A percentile compares a stretch with the other conserved stretches of the same genome.
Evolutionary conservation across 2,888 invertebrate species (phyloP).

Genomic region (Drosophila siamana): DNA sequence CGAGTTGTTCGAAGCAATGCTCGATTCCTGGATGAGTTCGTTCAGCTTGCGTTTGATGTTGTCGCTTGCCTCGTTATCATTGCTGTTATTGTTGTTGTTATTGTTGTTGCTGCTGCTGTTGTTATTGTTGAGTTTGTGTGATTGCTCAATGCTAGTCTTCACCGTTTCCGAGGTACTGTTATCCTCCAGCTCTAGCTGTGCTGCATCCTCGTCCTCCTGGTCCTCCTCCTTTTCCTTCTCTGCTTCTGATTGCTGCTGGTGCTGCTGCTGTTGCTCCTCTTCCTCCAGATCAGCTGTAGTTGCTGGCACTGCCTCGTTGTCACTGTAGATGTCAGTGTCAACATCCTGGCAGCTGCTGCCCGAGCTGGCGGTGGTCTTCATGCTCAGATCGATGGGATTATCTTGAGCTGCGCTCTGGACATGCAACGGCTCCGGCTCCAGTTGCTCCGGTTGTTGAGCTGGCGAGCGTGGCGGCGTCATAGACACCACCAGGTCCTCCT

Average conservation of each 20-base stretch:
- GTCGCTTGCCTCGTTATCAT: slow-evolving; percentile 58
- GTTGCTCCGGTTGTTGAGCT: slow-evolving; percentile 66
- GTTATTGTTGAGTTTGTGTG: slow-evolving; percentile 37
- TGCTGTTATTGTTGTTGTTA: slow-evolving; percentile 55
- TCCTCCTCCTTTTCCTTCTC: slow-evolving; percentile 1
- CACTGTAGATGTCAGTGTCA: slow-evolving; percentile 65
- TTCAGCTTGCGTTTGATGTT: slow-evolving; percentile 64
- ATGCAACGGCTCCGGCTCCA: slow-evolving; percentile 59
- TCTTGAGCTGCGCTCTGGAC: slow-evolving; percentile 86
- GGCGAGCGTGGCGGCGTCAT: slow-evolving; percentile 87
- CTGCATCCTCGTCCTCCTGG: background rate
- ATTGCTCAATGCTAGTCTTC: slow-evolving; percentile 54
- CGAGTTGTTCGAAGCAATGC: slow-evolving; percentile 14
- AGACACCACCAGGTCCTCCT: slow-evolving; percentile 86
- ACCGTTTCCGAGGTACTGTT: slow-evolving; percentile 46
- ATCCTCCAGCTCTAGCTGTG: slow-evolving; percentile 34
- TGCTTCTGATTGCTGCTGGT: background rate
- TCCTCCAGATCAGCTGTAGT: no score
- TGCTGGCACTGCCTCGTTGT: slow-evolving; percentile 43
- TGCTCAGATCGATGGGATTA: slow-evolving; percentile 92
- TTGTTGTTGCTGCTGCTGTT: slow-evolving; percentile 51
- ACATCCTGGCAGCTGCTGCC: slow-evolving; percentile 71
- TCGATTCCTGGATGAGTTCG: slow-evolving; percentile 58
- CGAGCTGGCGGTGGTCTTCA: slow-evolving; percentile 88
- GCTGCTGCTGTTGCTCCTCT: background rate